Conservation (phyloP, 1,140 invertebrate species). For the Chironomus striatipennis region DNA sequence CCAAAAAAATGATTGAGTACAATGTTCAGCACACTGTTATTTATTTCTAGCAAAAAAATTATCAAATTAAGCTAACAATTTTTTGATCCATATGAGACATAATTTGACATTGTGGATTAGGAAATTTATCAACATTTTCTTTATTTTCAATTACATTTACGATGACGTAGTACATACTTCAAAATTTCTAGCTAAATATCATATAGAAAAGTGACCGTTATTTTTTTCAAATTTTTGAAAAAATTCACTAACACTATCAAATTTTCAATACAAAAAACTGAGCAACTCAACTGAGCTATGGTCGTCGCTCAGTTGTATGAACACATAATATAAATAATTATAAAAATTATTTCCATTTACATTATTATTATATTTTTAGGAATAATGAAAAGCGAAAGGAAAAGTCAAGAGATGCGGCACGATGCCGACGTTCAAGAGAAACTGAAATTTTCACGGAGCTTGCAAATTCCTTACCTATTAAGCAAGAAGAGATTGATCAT, state of each 20-base stretch:
- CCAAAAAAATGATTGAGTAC: background rate
- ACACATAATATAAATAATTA: too few relatives aligned
- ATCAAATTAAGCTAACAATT: background rate
- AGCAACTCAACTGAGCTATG: too few relatives aligned
- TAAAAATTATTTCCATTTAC: too few relatives aligned
- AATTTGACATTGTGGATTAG: background rate
- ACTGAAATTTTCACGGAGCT: constrained; percentile 90
- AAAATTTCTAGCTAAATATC: too few relatives aligned
- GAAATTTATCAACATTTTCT: background rate
- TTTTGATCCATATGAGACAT: background rate
- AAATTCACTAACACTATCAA: too few relatives aligned
- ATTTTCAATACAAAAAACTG: too few relatives aligned
- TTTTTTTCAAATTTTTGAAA: too few relatives aligned
- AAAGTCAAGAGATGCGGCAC: constrained; percentile 88
- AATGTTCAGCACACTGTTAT: background rate
- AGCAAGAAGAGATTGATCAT: constrained; percentile 65
- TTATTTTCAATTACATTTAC: constrained; percentile 2
- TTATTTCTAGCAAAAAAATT: background rate
- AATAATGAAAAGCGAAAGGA: constrained; percentile 95
- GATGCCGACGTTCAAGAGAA: constrained; percentile 84
- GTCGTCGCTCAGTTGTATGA: too few relatives aligned
- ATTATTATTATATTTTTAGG: constrained; percentile 47
- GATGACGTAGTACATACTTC: too few relatives aligned
- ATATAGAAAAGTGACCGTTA: too few relatives aligned
- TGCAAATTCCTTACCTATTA: constrained; percentile 69